Evolutionary conservation across 1,140 invertebrate species (phyloP).

Genomic region (Tetranychus urticae): DNA sequence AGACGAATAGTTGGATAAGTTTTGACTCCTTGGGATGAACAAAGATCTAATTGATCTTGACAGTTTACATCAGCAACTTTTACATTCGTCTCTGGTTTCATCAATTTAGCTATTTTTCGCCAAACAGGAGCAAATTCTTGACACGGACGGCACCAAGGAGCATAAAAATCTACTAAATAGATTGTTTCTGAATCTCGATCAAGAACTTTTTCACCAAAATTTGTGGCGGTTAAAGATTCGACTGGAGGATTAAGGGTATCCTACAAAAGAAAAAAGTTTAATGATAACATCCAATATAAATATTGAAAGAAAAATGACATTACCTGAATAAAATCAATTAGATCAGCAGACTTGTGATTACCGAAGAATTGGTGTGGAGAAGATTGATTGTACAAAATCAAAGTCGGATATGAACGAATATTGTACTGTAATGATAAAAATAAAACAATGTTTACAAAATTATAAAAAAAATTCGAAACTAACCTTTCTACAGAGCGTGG

Average conservation of each 20-base stretch:
- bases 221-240: slow-evolving; percentile 26
- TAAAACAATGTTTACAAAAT: slow-evolving; percentile 12
- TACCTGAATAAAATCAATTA: slow-evolving; percentile 41
- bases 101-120: slow-evolving; percentile 28
- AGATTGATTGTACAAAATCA: slow-evolving; percentile 39
- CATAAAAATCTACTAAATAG: slow-evolving; percentile 41
- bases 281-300: not conserved
- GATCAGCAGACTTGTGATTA: slow-evolving; percentile 29
- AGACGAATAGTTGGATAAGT: slow-evolving; percentile 44
- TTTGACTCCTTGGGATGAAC: slow-evolving; percentile 29
- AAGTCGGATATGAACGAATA: slow-evolving; percentile 44
- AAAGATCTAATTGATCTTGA: slow-evolving; percentile 30
- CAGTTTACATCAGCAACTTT: slow-evolving; percentile 44
- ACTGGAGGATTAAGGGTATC: slow-evolving; percentile 31
- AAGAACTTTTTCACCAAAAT: slow-evolving; percentile 30
- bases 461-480: slow-evolving; percentile 3
- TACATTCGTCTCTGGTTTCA: slow-evolving; percentile 20
- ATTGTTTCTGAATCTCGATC: slow-evolving; percentile 25
- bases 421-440: slow-evolving; percentile 28
- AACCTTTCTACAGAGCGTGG: slow-evolving; percentile 20
- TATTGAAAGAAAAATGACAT: slow-evolving; percentile 7
- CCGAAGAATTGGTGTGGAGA: slow-evolving; percentile 31
- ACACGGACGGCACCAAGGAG: slow-evolving; percentile 42
- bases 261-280: slow-evolving; percentile 15
- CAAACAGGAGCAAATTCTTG: slow-evolving; percentile 35